A percentile compares a stretch with the other conserved stretches of the same genome.
Conservation (phyloP, 2,113 vertebrate genomes). For the cattle (Bos taurus) region DNA sequence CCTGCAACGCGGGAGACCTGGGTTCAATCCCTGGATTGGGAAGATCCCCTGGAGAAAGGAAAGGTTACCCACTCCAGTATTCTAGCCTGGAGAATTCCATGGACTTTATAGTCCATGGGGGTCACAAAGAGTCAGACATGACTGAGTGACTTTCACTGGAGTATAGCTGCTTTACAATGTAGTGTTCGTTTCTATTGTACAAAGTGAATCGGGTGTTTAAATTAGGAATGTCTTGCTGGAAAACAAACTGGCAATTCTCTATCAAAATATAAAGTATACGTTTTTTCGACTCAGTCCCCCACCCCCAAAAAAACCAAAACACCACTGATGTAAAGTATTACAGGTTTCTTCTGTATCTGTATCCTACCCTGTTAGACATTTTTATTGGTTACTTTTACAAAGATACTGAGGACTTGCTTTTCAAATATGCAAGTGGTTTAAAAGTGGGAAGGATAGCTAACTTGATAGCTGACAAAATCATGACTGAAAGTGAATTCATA, state of each 20-base stretch:
- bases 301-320: background rate
- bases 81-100: background rate
- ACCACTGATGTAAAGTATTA: background rate
- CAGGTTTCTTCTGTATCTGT: background rate
- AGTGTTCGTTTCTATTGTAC: background rate
- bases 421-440: background rate
- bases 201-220: background rate
- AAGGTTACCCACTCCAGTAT: background rate
- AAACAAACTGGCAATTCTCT: background rate
- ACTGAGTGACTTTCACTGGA: background rate
- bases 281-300: background rate
- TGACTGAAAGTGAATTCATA: background rate
- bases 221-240: background rate
- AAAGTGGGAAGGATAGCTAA: background rate
- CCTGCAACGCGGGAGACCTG: background rate
- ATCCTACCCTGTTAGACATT: background rate
- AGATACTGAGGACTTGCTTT: background rate
- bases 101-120: background rate
- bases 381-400: background rate
- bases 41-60: no score
- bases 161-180: background rate
- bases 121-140: rapidly evolving
- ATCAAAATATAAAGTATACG: background rate
- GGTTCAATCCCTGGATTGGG: no score
- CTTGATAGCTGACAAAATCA: background rate